A percentile compares a stretch with the other conserved stretches of the same genome.
Conservation (phyloP, 2,797 vertebrate species). For the Rhynchotus rufescens region DNA sequence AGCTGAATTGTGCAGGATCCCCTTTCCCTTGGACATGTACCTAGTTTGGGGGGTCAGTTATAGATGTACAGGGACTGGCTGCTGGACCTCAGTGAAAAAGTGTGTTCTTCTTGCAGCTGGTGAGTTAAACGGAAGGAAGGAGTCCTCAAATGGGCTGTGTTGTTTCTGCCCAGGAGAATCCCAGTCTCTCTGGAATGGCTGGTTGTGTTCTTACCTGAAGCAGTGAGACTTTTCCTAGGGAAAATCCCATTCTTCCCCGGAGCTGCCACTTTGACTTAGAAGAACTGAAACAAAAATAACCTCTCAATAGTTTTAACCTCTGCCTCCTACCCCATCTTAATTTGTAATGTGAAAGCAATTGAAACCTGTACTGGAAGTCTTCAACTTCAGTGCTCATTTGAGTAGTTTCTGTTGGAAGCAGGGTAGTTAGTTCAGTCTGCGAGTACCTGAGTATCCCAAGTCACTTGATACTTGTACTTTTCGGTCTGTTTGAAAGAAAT, state of each 20-base stretch:
- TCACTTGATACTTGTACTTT: neutral
- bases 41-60: neutral
- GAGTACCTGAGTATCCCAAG: neutral
- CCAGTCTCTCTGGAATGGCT: neutral
- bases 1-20: neutral
- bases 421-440: neutral
- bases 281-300: neutral
- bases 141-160: neutral
- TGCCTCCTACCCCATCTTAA: neutral
- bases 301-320: neutral
- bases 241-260: neutral
- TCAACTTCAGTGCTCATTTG: rapidly evolving
- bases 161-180: neutral
- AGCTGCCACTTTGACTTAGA: neutral
- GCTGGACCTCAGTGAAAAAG: neutral
- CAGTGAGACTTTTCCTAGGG: neutral
- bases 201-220: neutral
- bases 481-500: neutral
- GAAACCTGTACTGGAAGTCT: neutral
- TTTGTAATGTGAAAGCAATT: neutral
- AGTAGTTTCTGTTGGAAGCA: neutral
- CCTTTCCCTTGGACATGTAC: neutral
- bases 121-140: neutral
- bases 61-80: neutral
- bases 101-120: neutral